Percentiles rank a stretch among this genome's conserved stretches.
phyloP scores from a whole-genome alignment of 2,797 vertebrate genomes.

The Podarcis siculus region DNA sequence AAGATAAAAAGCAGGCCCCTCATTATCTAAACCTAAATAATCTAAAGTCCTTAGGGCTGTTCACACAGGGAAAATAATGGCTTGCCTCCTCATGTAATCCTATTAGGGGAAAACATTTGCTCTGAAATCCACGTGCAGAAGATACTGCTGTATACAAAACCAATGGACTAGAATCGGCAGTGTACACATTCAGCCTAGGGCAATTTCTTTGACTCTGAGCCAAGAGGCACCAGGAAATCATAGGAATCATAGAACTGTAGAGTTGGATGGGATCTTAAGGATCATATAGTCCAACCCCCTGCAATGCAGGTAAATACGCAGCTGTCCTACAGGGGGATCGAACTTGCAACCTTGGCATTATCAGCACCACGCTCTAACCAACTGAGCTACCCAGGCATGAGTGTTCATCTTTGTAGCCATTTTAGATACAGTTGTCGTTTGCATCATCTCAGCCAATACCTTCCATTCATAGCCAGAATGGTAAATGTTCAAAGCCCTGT shows the following conservation, averaged over 20 bases:
- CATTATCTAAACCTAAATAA: slow-evolving; percentile 13
- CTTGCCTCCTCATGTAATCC: background rate
- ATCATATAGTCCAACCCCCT: no score
- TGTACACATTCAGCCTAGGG: background rate
- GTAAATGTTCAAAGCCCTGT: background rate
- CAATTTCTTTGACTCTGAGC: background rate
- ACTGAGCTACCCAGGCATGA: no score
- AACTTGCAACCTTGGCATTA: no score
- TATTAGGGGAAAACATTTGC: background rate
- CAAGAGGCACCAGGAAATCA: background rate
- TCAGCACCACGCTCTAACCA: no score
- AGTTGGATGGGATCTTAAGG: no score
- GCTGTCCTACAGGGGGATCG: no score
- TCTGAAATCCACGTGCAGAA: background rate
- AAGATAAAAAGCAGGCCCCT: slow-evolving; percentile 7
- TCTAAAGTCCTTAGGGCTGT: slow-evolving; percentile 10
- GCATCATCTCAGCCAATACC: background rate
- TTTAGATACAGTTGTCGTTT: background rate
- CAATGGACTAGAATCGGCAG: background rate
- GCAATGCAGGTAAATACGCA: no score
- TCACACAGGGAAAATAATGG: slow-evolving; percentile 9
- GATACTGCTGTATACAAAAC: background rate
- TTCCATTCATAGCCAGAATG: background rate
- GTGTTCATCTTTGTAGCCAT: background rate
- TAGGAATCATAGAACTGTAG: no score